Base-by-base conservation (phyloP, 2,797 vertebrate genomes). In the Clamator glandarius region DNA sequence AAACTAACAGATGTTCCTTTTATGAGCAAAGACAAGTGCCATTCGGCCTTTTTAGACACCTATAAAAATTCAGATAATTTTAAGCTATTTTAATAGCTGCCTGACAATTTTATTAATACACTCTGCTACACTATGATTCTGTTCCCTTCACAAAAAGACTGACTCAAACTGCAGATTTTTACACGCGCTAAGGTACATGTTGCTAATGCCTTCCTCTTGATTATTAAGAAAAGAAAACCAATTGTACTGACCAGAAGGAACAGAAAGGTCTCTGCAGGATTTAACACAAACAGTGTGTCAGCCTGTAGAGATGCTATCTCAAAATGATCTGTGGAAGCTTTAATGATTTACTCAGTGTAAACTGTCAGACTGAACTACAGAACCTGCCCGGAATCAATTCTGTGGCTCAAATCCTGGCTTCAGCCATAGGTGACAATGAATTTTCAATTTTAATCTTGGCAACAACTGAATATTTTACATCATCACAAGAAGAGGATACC, bases 1-100 rank as follows among this genome's bases (percentile, higher is more conserved):
- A 95, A 95, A 78, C 70, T 83, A 95, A 95, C 93, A 96, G 95
- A 93, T 95, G 88, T 89, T 95, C 91, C 35, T 87, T 97, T 97
- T 81, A 95, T 54, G 92, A 89, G 92, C 36, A 94, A 93, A 95
- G 95, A 92, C 85, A 93, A 96, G 93, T 93, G 83, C 36, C 82
- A 70, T 91, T 96, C 2, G 7, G 90, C 76, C 95, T 94, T 95
- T 94, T 87, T 66, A 96, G 92, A 94, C 84, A 95, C 50, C 86
- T 93, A 92, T 62, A 96, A 95, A 96, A 96, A 96, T 74, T 5
- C 73, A 95, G 87, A 67, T 84, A 85, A 90, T 96, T 96, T 88
- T 87, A 95, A 95, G 70, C 91, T 90, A 87, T 96, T 96, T 94
- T 92, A 97, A 96, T 90, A 95, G 89, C 81, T 87, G 64, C 76